Evolutionary conservation across 2,797 vertebrate species (phyloP), one percentile per base, ranked within the genome.

Genomic region (Pangasius sanitwongsei): DNA sequence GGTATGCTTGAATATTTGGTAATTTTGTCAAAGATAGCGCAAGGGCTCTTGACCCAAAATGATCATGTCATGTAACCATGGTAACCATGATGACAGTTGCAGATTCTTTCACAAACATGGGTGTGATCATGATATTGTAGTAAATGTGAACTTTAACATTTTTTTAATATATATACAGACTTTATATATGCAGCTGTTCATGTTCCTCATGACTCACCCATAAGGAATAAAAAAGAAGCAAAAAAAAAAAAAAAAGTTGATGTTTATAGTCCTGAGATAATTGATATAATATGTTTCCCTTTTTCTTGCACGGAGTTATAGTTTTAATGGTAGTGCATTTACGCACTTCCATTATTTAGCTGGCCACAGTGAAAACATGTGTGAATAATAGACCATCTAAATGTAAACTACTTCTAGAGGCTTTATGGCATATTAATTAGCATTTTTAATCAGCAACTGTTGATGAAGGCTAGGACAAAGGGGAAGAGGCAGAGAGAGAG

Each of bases 401-500:
- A 97, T 97, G 96, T 96, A 96, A 96, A 96, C 96, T 91, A 92
- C 91, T 92, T 88, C 90, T 91, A 91, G 91, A 96, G 96, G 95
- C 96, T 97, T 96, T 96, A 96, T 97, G 96, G 96, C 96, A 96
- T 96, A 96, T 97, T 97, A 97, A 97, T 97, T 97, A 96, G 96
- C 97, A 96, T 96, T 96, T 96, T 97, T 96, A 97, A 97, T 97
- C 97, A 97, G 91, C 44, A 84, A 97, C 97, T 97, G 97, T 95
- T 94, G 96, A 97, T 95, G 95, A 95, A 96, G 95, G 96, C 96
- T 95, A 96, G 95, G 95, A 91, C 95, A 95, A 95, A 96, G 96
- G 70, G 57, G 41, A 86, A 77, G 41, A 89, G 89, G 81, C 16
- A 85, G 80, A 53, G 59, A 96, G 96, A 83, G 75, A 86, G 53